Evolutionary conservation across 2,797 vertebrate species (phyloP).

Genomic region (Linurgus olivaceus): DNA sequence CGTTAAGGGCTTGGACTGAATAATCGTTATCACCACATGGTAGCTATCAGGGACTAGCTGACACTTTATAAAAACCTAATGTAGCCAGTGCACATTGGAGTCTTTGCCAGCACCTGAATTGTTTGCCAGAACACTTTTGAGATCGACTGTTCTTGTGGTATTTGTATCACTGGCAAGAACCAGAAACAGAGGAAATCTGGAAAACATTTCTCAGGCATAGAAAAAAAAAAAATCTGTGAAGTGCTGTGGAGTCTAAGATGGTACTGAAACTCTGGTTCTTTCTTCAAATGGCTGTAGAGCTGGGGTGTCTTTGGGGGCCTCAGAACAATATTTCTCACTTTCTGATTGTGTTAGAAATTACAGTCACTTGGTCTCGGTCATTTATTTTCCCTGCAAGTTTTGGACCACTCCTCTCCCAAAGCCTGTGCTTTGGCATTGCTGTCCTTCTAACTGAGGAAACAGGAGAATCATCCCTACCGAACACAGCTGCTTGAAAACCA

Average conservation of each 20-base stretch:
- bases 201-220: conserved; percentile 61
- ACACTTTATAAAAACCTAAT: conserved; percentile 37
- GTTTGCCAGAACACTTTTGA: conserved; percentile 49
- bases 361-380: fast-evolving
- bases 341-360: not conserved
- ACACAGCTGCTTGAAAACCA: not conserved
- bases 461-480: not conserved
- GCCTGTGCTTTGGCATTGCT: not conserved
- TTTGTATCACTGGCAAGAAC: conserved; percentile 34
- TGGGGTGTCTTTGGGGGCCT: not conserved
- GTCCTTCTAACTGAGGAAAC: not conserved
- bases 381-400: not conserved
- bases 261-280: not conserved
- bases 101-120: conserved; percentile 21
- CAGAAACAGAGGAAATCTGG: conserved; percentile 43
- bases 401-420: not conserved
- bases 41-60: conserved; percentile 35
- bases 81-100: not conserved
- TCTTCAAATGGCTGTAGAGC: not conserved
- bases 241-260: not conserved
- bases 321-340: not conserved
- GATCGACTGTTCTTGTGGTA: conserved; percentile 15
- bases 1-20: not conserved
- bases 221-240: conserved; percentile 7
- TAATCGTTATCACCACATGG: conserved; percentile 42